Percentiles rank a stretch among this genome's conserved stretches.
Evolutionary conservation across 2,888 invertebrate genomes (phyloP).

Genomic region (Stenodema calcarata): DNA sequence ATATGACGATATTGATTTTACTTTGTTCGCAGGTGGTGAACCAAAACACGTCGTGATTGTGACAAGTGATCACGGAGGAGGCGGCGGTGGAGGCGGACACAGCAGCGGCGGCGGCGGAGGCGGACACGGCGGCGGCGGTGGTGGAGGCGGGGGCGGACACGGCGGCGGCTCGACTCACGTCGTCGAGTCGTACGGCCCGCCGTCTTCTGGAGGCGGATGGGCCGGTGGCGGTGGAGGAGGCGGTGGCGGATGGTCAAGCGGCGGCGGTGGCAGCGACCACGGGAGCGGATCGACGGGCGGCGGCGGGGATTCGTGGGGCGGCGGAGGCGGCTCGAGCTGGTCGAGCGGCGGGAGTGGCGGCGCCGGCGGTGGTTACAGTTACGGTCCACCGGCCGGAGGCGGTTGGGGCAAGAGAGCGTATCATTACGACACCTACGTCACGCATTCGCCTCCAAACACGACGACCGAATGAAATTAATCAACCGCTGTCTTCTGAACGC

Average conservation of each 20-base stretch:
- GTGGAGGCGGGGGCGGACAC: constrained; percentile 45
- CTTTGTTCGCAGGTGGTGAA: constrained; percentile 22
- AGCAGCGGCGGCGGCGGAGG: constrained; percentile 26
- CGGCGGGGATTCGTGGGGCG: constrained; percentile 1
- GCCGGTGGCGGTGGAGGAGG: constrained; percentile 42
- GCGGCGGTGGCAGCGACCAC: constrained; percentile 31
- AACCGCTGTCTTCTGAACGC: no score
- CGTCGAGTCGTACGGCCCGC: constrained; percentile 10
- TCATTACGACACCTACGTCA: constrained; percentile 6
- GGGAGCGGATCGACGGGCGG: constrained; percentile 8
- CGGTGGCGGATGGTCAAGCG: constrained; percentile 36
- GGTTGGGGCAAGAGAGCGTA: constrained; percentile 51
- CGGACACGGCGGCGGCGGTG: constrained; percentile 7
- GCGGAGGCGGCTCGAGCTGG: background rate
- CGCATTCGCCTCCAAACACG: background rate
- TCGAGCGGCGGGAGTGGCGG: constrained; percentile 17
- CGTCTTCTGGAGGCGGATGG: background rate
- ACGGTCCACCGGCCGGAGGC: background rate
- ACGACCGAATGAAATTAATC: background rate
- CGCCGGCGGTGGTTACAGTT: constrained; percentile 17
- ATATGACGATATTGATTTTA: no score
- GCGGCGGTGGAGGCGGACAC: constrained; percentile 26
- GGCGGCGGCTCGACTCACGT: constrained; percentile 23
- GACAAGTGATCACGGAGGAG: constrained; percentile 44
- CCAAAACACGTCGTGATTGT: constrained; percentile 51